Conservation (phyloP, 2,888 invertebrate species). For the Podotricha telesiphe region DNA sequence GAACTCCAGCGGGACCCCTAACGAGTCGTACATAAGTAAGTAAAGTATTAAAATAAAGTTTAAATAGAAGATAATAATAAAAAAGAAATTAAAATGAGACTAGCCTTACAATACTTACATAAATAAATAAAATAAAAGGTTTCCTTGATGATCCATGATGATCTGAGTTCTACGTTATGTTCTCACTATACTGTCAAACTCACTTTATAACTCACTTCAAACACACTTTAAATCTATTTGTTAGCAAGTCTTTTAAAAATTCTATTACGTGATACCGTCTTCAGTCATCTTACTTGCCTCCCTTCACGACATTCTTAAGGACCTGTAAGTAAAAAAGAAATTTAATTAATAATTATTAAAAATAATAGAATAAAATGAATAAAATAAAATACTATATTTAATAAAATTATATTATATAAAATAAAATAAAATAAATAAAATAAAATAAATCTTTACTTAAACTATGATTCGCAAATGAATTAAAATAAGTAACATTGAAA, state of each 20-base stretch:
- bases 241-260: slow-evolving; percentile 34
- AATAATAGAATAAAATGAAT: too few relatives aligned
- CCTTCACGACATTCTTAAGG: slow-evolving; percentile 45
- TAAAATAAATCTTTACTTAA: too few relatives aligned
- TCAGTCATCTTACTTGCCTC: slow-evolving; percentile 54
- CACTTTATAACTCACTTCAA: slow-evolving; percentile 23
- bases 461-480: too few relatives aligned
- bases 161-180: slow-evolving; percentile 2
- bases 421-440: too few relatives aligned
- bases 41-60: too few relatives aligned
- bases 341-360: not conserved
- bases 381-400: too few relatives aligned
- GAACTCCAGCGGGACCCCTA: too few relatives aligned
- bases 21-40: too few relatives aligned
- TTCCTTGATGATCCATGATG: slow-evolving; percentile 52
- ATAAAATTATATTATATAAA: too few relatives aligned
- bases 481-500: too few relatives aligned
- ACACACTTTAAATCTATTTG: slow-evolving; percentile 44
- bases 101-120: slow-evolving; percentile 62
- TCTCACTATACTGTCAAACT: slow-evolving; percentile 31
- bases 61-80: too few relatives aligned
- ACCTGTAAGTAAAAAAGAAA: slow-evolving; percentile 58
- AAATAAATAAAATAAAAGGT: slow-evolving; percentile 61
- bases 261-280: slow-evolving; percentile 61
- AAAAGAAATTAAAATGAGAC: too few relatives aligned